Evolutionary conservation across 2,113 vertebrate genomes (phyloP), one percentile per base, ranked within the genome.

Genomic region (Acanthisitta chloris): DNA sequence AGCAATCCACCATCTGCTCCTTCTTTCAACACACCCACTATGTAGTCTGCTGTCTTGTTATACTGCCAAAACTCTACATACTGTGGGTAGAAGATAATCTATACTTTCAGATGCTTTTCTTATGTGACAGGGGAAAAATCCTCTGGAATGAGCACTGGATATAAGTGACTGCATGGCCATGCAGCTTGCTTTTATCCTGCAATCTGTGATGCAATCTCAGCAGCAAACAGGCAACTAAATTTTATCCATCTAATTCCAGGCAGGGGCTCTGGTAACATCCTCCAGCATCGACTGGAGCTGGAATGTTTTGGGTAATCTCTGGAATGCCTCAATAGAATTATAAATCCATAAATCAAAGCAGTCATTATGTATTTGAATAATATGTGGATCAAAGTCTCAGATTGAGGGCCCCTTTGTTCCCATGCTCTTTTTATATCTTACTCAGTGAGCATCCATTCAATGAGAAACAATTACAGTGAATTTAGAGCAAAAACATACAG

Each of bases 281-380:
- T 96, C 69, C 90, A 96, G 94, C 95, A 92, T 81, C 5, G 2
- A 78, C 61, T 88, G 40, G 52, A 94, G 82, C 67, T 90, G 83
- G 92, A 96, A 95, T 96, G 94, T 95, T 95, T 96, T 94, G 92
- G 86, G 65, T 95, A 93, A 95, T 96, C 94, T 95, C 88, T 1
- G 14, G 90, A 96, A 94, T 93, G 92, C 96, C 90, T 96, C 96
- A 96, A 90, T 96, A 95, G 95, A 96, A 91, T 95, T 93, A 95
- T 96, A 97, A 97, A 96, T 93, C 96, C 96, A 96, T 96, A 97
- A 96, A 96, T 96, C 96, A 96, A 93, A 96, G 92, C 92, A 95
- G 90, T 97, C 88, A 94, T 96, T 96, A 96, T 95, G 86, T 88
- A 95, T 96, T 96, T 96, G 93, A 96, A 97, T 97, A 96, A 95